Evolutionary conservation across 2,888 invertebrate genomes (phyloP), one percentile per base, ranked within the genome.

Genomic region (Mesodorylaimus sp.): DNA sequence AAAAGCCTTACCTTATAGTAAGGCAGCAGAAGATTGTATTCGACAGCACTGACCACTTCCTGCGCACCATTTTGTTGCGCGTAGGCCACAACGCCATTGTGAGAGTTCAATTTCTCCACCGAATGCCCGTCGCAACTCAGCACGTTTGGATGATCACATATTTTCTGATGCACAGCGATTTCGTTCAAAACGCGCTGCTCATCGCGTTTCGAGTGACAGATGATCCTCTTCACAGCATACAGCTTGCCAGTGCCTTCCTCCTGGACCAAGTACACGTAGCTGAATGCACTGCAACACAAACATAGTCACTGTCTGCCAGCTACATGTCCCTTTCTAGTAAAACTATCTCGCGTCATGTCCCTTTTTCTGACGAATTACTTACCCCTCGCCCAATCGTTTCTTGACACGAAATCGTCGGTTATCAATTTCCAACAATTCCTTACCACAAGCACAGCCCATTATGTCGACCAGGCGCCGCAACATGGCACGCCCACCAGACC

Each of bases 191-290:
- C 82, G 66, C 62, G 53, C 45, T 59, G 75, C 63, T 83, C 80
- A 65, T 85, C 84, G 56, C 80, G 79, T 51, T 76, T 71, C 53
- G 79, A 77, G 66, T 84, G 83, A 61, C 83, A 83, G n/a, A 76
- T 74, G 51, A 84, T 81, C 59, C 80, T 75, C 69, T 85, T 85
- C 42, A 84, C 69, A 3, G 83, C 85, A 69, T 76, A 83, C 55
- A 74, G 70, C 55, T 76, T 77, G 58, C 75, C 77, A 2, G 76
- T 79, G 1, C 70, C 63, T 62, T n/a, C 19, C 51, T 81, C 79
- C 66, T 83, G 80, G 1, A 80, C 78, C 56, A 85, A 70, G 61
- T 80, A 79, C 47, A 85, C 81, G 45, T 78, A 76, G 61, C 83
- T 83, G 65, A 84, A 85, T 10, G 83, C 84, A 7, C 84, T 84